Percentiles rank a stretch among this genome's conserved stretches.
Evolutionary conservation across 2,797 vertebrate genomes (phyloP).

Genomic region (Clamator glandarius): DNA sequence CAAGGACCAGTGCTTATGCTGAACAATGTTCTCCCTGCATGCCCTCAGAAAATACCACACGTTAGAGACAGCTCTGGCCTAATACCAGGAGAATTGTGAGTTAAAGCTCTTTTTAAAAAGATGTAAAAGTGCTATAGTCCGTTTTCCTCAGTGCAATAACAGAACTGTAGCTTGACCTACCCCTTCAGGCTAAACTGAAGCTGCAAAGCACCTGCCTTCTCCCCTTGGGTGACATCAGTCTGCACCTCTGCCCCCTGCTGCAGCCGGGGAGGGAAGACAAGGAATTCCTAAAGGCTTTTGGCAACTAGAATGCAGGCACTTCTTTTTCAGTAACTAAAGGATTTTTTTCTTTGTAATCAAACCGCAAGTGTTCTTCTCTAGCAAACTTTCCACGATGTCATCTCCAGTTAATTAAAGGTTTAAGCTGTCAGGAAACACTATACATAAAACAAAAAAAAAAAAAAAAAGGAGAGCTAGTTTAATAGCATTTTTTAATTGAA

Average conservation of each 20-base stretch:
- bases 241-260: conserved; percentile 40
- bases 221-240: accelerated
- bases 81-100: conserved; percentile 44
- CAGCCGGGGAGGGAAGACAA: conserved; percentile 44
- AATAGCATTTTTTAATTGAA: conserved; percentile 62
- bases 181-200: neutral
- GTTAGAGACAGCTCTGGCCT: conserved; percentile 36
- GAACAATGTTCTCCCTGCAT: neutral
- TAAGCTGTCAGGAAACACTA: conserved; percentile 71
- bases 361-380: conserved; percentile 61
- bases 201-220: conserved; percentile 15
- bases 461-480: conserved; percentile 28
- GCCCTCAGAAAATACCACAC: conserved; percentile 34
- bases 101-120: neutral
- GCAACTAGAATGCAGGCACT: conserved; percentile 59
- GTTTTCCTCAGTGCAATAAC: conserved; percentile 10
- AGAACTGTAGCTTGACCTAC: conserved; percentile 30
- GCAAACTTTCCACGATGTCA: conserved; percentile 73
- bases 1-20: neutral
- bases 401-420: conserved; percentile 80
- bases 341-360: conserved; percentile 79
- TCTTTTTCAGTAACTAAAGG: conserved; percentile 64
- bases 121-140: neutral
- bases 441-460: conserved; percentile 44
- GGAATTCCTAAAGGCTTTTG: conserved; percentile 42